Evolutionary conservation across 37 sponge, comb jelly and placozoan species (phyloP).

Genomic region (Bolinopsis microptera): DNA sequence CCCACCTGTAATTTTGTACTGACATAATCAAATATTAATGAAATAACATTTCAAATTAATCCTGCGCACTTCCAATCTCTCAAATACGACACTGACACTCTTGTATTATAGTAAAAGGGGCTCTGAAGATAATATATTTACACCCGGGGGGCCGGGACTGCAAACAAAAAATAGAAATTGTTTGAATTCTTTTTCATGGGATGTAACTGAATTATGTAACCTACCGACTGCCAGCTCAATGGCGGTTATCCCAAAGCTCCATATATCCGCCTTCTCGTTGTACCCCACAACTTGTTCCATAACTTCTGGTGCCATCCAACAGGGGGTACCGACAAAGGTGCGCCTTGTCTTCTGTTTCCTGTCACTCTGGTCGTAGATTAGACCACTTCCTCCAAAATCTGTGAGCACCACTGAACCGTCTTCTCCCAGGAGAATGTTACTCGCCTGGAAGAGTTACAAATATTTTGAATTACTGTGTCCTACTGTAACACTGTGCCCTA

Average conservation of each 20-base stretch:
- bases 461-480: constrained; percentile 45
- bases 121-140: no score
- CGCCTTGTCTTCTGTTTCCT: constrained; percentile 73
- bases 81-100: no score
- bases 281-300: constrained; percentile 70
- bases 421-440: constrained; percentile 89
- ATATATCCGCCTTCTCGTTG: constrained; percentile 83
- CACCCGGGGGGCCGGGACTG: no score
- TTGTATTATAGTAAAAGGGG: no score
- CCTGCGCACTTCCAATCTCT: no score
- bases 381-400: constrained; percentile 95
- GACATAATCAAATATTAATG: no score
- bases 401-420: constrained; percentile 76
- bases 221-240: constrained; percentile 81
- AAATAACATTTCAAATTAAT: no score
- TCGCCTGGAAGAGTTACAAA: constrained; percentile 92
- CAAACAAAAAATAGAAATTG: no score
- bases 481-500: constrained; percentile 47
- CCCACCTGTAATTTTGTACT: no score
- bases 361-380: constrained; percentile 73
- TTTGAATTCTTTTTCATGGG: no score
- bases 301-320: constrained; percentile 99
- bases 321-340: constrained; percentile 98
- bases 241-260: constrained; percentile 93
- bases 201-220: no score